These are phyloP conservation scores for Zaprionus bogoriensis DNA, from an alignment of 2,888 invertebrate genomes.

Conservation along the genomic window DNA sequence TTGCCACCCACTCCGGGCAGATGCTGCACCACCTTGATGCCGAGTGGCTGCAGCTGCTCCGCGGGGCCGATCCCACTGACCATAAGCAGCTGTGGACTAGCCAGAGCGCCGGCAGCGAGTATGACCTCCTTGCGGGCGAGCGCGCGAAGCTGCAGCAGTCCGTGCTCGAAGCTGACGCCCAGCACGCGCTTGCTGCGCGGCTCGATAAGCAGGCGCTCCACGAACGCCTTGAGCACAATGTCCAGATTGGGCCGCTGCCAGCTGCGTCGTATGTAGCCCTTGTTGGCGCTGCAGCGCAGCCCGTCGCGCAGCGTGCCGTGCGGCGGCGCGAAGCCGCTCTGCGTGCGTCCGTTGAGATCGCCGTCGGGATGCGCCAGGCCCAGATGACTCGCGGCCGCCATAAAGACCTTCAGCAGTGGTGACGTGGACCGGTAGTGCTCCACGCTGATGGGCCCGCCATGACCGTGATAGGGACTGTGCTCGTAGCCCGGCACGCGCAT, in stretches of 20 bases:
- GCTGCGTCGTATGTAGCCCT: conserved; percentile 89
- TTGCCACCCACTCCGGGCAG: conserved; percentile 90
- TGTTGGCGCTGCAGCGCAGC: conserved; percentile 91
- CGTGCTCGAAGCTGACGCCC: conserved; percentile 86
- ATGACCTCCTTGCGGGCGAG: conserved; percentile 90
- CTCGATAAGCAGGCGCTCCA: conserved; percentile 87
- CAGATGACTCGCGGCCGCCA: conserved; percentile 88
- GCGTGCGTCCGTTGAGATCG: conserved; percentile 91
- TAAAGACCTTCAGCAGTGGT: conserved; percentile 87
- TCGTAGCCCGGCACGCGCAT: conserved; percentile 86
- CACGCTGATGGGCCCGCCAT: conserved; percentile 88
- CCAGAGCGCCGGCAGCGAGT: conserved; percentile 92
- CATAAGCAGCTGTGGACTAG: conserved; percentile 93
- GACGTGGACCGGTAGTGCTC: conserved; percentile 89
- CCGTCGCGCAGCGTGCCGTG: conserved; percentile 91
- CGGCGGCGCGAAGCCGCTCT: conserved; percentile 90
- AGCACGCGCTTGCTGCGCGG: conserved; percentile 85
- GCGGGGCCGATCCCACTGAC: conserved; percentile 91
- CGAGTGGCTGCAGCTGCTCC: conserved; percentile 85
- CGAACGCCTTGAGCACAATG: conserved; percentile 87
- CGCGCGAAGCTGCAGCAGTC: conserved; percentile 82
- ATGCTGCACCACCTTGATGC: conserved; percentile 86
- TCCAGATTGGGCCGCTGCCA: conserved; percentile 89
- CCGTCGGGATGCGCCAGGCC: conserved; percentile 85
- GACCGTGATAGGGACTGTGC: conserved; percentile 86